phyloP scores from a whole-genome alignment of 2,888 invertebrate species.

The Hydriomena furcata region DNA sequence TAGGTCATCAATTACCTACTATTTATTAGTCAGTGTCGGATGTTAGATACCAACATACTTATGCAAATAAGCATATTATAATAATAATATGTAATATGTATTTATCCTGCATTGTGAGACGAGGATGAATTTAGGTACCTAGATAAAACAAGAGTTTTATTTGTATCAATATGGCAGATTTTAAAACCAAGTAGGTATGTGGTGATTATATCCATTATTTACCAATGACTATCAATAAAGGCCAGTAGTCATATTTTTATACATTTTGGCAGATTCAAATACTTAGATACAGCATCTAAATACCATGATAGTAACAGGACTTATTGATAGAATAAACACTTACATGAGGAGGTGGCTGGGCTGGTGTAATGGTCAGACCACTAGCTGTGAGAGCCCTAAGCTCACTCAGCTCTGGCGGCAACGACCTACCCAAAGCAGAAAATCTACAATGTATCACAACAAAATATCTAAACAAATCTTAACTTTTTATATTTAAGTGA shows the following conservation, averaged over 20 bases:
- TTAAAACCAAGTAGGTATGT: too few relatives aligned
- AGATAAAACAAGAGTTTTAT: too few relatives aligned
- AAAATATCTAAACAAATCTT: slow-evolving; percentile 22
- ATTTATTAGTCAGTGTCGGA: background rate
- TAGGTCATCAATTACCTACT: background rate
- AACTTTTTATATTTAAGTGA: slow-evolving; percentile 30
- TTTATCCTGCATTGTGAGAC: slow-evolving; percentile 13
- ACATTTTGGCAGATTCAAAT: too few relatives aligned
- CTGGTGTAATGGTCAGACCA: slow-evolving; percentile 85
- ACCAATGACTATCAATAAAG: too few relatives aligned
- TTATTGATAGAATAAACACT: slow-evolving; percentile 39
- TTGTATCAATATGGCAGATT: too few relatives aligned
- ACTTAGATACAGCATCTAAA: too few relatives aligned
- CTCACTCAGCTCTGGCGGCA: slow-evolving; percentile 82
- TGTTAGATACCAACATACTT: slow-evolving; percentile 6
- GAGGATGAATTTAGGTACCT: background rate
- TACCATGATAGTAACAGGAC: too few relatives aligned
- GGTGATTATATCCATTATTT: too few relatives aligned
- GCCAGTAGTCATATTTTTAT: too few relatives aligned
- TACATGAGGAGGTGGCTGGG: slow-evolving; percentile 82
- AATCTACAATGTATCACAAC: slow-evolving; percentile 11
- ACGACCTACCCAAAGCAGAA: slow-evolving; percentile 54
- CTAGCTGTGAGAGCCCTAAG: slow-evolving; percentile 84
- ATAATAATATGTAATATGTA: too few relatives aligned
- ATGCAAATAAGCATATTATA: too few relatives aligned